Base-by-base conservation (phyloP, 1,140 invertebrate genomes). In the Theocolax elegans region DNA sequence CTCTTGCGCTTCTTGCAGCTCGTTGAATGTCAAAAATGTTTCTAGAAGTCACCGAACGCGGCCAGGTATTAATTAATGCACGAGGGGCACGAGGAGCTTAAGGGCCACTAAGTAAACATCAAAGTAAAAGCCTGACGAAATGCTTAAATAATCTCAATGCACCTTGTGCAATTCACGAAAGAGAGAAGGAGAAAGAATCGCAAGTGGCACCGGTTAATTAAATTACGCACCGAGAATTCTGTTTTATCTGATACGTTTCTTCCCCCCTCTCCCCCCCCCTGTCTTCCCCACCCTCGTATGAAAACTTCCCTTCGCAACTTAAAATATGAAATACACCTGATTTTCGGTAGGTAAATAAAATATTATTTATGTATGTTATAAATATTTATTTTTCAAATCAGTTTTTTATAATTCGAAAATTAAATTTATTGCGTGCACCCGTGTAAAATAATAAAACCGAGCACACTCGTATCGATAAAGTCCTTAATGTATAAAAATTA, bases 81-180 rank as follows among this genome's bases (percentile, higher is more conserved):
- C 60, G 56, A 73, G 69, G 62, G 73, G 71, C 63, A 63, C 49
- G 65, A 72, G 72, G 65, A 7, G 68, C 67, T 66, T 67, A 73
- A 80, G 77, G 76, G 74, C 71, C 74, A 77, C 76, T 75, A 74
- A 75, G 72, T 51, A 77, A 80, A 80, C 77, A 77, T 80, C 79
- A 80, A 80, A 80, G 79, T 53, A 67, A 76, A 77, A 72, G 72
- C 63, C 74, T 67, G 63, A 65, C 75, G 58, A 75, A 77, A 76
- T 76, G 75, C 75, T 80, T 75, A 77, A 69, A 69, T 69, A 69
- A 77, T 79, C 76, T 77, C 77, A 76, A 75, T 78, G 75, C 74
- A 66, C 72, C 72, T 68, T 72, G 29, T 48, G 73, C 63, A 63
- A 78, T 77, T 79, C 42, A 25, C 31, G 21, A 15, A 58, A 58